Conservation (phyloP, 2,888 invertebrate genomes). For the Dendrolimus pini region DNA sequence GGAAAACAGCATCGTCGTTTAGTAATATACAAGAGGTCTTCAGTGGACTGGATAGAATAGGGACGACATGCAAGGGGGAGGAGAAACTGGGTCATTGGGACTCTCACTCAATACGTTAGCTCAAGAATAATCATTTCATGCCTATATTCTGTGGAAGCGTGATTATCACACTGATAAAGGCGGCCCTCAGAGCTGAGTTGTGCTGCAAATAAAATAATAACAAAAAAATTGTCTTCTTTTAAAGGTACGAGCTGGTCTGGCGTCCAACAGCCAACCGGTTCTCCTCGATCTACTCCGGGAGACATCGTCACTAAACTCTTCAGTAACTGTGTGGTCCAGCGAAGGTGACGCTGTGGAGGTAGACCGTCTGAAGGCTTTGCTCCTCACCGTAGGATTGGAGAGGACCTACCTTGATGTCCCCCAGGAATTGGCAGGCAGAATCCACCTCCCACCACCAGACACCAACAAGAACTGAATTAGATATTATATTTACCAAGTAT, state of each 20-base stretch:
- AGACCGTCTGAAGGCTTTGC: slow-evolving; percentile 78
- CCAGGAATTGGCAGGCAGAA: slow-evolving; percentile 65
- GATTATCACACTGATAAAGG: no score
- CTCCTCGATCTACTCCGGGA: slow-evolving; percentile 77
- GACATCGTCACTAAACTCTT: slow-evolving; percentile 70
- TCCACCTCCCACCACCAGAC: slow-evolving; percentile 60
- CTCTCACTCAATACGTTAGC: no score
- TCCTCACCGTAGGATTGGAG: slow-evolving; percentile 80
- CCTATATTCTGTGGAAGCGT: no score
- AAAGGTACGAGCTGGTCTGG: slow-evolving; percentile 67
- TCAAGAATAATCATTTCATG: no score
- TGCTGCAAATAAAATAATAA: no score
- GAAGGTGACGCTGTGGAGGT: slow-evolving; percentile 81
- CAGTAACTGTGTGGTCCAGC: slow-evolving; percentile 89
- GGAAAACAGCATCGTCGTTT: no score
- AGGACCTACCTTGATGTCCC: slow-evolving; percentile 89
- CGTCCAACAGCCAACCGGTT: slow-evolving; percentile 79
- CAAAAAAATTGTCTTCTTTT: no score
- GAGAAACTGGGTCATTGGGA: no score
- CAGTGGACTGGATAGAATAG: no score
- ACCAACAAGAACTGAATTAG: slow-evolving; percentile 38
- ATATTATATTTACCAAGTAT: slow-evolving; percentile 4
- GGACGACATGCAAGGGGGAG: no score
- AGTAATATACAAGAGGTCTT: no score
- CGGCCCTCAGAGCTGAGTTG: no score